A percentile compares a stretch with the other conserved stretches of the same genome.
These are phyloP conservation scores for Himantopus leucocephalus DNA, from an alignment of 2,113 vertebrate species.

Conservation along the genomic window DNA sequence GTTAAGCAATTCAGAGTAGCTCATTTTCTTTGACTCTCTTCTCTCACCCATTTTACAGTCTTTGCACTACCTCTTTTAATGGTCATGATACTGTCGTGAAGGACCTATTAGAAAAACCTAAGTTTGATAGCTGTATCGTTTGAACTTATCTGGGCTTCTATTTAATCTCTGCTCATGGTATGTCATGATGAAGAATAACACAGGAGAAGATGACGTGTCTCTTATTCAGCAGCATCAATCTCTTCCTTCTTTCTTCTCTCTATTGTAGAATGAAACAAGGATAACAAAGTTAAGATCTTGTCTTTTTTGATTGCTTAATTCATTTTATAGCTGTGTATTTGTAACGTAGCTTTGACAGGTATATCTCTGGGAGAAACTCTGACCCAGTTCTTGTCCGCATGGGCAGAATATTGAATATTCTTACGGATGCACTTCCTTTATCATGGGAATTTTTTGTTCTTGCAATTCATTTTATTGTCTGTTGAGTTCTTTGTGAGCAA, in stretches of 20 bases:
- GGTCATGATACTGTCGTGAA: not conserved
- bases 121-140: conserved; percentile 1
- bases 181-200: conserved; percentile 18
- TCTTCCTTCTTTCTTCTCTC: conserved; percentile 9
- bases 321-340: conserved; percentile 43
- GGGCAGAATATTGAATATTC: conserved; percentile 36
- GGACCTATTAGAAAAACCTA: not conserved
- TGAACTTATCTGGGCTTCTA: conserved; percentile 10
- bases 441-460: conserved; percentile 15
- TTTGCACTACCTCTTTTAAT: not conserved
- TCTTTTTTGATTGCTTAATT: conserved; percentile 55
- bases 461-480: conserved; percentile 27
- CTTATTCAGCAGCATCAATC: not conserved
- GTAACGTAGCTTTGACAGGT: conserved; percentile 13
- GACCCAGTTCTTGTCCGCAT: conserved; percentile 9
- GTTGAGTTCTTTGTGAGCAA: not conserved
- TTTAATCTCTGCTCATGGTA: not conserved
- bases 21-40: not conserved
- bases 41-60: not conserved
- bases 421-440: not conserved
- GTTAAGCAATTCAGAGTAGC: not conserved
- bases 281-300: conserved; percentile 61
- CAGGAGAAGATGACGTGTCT: not conserved
- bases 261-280: conserved; percentile 14
- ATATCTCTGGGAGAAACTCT: conserved; percentile 26